A percentile compares a stretch with the other conserved stretches of the same genome.
Evolutionary conservation across 2,797 vertebrate genomes (phyloP).

Genomic region (Lithobates pipiens): DNA sequence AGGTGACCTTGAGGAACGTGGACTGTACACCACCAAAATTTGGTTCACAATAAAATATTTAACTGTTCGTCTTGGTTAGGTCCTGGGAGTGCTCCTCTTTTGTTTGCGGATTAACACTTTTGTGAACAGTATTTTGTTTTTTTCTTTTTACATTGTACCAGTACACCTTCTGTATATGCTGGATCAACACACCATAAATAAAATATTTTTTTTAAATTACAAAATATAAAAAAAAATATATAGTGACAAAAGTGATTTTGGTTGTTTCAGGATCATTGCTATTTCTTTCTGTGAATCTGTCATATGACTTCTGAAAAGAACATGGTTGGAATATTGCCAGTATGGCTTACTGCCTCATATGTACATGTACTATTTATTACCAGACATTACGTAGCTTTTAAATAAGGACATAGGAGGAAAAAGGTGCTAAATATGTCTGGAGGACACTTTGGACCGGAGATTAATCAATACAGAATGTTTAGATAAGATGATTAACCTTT

Average conservation of each 20-base stretch:
- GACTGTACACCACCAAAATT: not conserved
- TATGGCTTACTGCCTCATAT: not conserved
- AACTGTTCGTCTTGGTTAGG: not conserved
- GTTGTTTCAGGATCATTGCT: too few species aligned
- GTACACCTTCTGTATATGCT: too few species aligned
- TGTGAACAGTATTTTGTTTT: not conserved
- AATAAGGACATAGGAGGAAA: not conserved
- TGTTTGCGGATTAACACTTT: not conserved
- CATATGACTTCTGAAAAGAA: too few species aligned
- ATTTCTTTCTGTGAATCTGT: too few species aligned
- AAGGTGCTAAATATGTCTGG: slow-evolving; percentile 17
- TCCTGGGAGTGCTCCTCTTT: not conserved
- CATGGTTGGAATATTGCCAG: too few species aligned
- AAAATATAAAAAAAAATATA: too few species aligned
- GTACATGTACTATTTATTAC: not conserved
- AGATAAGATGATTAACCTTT: slow-evolving; percentile 58
- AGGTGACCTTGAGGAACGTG: not conserved
- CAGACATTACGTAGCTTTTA: not conserved
- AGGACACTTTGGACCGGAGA: slow-evolving; percentile 32
- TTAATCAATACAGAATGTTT: slow-evolving; percentile 51
- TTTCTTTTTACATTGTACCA: not conserved
- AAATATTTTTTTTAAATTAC: not conserved
- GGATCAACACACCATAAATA: not conserved
- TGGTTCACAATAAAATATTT: not conserved
- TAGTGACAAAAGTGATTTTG: not conserved